phyloP scores from a whole-genome alignment of 2,888 invertebrate species.

The Campaea margaritaria region DNA sequence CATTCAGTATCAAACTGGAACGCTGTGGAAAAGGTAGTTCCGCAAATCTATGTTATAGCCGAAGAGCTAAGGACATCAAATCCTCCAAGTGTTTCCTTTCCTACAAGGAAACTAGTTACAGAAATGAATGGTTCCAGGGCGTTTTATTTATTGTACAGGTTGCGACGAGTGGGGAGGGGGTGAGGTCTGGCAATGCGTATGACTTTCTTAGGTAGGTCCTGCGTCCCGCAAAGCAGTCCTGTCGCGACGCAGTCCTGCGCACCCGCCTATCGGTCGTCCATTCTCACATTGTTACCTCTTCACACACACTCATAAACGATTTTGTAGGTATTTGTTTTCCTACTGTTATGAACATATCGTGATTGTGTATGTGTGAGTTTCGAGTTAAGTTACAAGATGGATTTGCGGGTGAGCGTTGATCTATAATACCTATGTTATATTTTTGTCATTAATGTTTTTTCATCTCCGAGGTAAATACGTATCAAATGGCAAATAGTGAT shows the following conservation, averaged over 20 bases:
- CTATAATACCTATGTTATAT: constrained; percentile 8
- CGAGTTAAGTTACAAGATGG: constrained; percentile 66
- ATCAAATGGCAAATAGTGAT: constrained; percentile 6
- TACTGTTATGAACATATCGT: constrained; percentile 40
- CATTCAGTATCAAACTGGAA: no score
- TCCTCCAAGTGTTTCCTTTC: no score
- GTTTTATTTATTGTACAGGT: no score
- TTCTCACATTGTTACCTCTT: constrained; percentile 16
- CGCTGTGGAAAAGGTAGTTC: no score
- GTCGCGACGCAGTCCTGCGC: constrained; percentile 47
- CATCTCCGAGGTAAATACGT: constrained; percentile 6
- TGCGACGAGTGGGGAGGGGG: no score
- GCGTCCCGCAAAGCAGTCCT: constrained; percentile 41
- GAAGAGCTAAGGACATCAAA: no score
- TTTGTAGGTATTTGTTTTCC: constrained; percentile 38
- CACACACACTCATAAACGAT: constrained; percentile 37
- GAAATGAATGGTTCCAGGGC: no score
- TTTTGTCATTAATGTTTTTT: constrained; percentile 16
- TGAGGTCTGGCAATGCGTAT: no score
- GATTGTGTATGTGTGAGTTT: constrained; percentile 59
- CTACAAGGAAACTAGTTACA: no score
- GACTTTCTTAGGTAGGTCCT: background rate
- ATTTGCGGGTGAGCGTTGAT: constrained; percentile 66
- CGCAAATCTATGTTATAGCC: background rate
- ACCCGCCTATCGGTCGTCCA: constrained; percentile 41